Evolutionary conservation across 2,113 vertebrate species (phyloP).

Genomic region (Microtus richardsoni): DNA sequence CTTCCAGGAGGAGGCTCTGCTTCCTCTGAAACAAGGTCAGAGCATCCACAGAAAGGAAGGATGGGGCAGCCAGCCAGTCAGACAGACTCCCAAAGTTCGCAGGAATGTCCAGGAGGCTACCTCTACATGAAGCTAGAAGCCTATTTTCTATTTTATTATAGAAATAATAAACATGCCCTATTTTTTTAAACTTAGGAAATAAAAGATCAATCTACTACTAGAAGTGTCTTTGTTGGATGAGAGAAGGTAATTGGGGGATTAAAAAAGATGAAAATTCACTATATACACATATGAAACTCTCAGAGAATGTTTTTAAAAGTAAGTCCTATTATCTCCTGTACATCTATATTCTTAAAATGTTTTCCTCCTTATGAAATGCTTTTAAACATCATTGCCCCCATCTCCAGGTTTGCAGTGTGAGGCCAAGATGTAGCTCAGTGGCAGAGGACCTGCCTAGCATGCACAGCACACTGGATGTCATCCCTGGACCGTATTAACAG

Average conservation of each 20-base stretch:
- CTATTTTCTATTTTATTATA: slow-evolving; percentile 17
- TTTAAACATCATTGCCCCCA: not conserved
- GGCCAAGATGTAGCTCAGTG: too few species aligned
- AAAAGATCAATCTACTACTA: not conserved
- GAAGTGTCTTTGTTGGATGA: not conserved
- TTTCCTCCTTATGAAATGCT: slow-evolving; percentile 21
- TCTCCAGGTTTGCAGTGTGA: not conserved
- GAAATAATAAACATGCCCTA: slow-evolving; percentile 16
- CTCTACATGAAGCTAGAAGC: not conserved
- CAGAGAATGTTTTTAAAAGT: not conserved
- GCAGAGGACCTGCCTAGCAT: too few species aligned
- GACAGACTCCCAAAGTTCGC: not conserved
- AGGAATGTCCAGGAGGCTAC: not conserved
- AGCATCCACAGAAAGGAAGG: slow-evolving; percentile 13
- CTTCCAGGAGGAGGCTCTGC: not conserved
- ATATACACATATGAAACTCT: not conserved
- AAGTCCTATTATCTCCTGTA: not conserved
- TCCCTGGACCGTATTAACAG: too few species aligned
- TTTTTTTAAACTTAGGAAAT: not conserved
- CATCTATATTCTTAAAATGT: not conserved
- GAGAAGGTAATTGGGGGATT: not conserved
- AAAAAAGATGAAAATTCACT: not conserved
- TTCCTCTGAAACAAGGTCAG: slow-evolving; percentile 37
- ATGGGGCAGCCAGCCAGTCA: not conserved
- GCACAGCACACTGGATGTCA: too few species aligned